Evolutionary conservation across 2,113 vertebrate species (phyloP).

Genomic region (Heliornis fulica): DNA sequence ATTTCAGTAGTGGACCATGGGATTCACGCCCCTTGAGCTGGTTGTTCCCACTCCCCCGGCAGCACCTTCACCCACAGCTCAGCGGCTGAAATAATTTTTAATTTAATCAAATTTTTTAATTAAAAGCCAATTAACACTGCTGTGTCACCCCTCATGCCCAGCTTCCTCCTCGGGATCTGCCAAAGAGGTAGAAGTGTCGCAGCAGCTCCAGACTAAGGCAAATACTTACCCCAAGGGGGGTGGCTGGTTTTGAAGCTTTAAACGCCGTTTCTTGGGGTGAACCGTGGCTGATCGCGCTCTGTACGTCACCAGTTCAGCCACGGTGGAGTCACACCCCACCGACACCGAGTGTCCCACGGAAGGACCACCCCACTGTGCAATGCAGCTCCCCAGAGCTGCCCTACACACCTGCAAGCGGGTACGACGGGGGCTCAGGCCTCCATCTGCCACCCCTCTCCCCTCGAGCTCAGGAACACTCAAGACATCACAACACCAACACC

Average conservation of each 20-base stretch:
- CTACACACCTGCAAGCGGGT: fast-evolving
- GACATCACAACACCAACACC: fast-evolving
- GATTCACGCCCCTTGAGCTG: fast-evolving
- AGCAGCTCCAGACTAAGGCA: background rate
- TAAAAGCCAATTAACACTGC: too few species aligned
- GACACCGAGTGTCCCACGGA: too few species aligned
- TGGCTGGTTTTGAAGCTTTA: too few species aligned
- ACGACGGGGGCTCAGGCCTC: background rate
- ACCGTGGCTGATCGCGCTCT: background rate
- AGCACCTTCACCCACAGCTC: background rate
- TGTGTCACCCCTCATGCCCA: background rate
- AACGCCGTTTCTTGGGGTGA: background rate
- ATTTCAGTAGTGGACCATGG: background rate
- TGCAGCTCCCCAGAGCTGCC: background rate
- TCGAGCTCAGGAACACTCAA: background rate
- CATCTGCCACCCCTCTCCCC: background rate
- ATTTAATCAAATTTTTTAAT: background rate
- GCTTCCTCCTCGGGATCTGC: background rate
- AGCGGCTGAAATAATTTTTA: background rate
- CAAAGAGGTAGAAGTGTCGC: background rate
- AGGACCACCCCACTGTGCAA: too few species aligned
- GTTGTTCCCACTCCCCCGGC: fast-evolving
- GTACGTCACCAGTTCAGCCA: background rate
- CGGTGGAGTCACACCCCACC: background rate
- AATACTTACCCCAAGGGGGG: too few species aligned